Evolutionary conservation across 2,113 vertebrate genomes (phyloP).

Genomic region (Trogon surrucura): DNA sequence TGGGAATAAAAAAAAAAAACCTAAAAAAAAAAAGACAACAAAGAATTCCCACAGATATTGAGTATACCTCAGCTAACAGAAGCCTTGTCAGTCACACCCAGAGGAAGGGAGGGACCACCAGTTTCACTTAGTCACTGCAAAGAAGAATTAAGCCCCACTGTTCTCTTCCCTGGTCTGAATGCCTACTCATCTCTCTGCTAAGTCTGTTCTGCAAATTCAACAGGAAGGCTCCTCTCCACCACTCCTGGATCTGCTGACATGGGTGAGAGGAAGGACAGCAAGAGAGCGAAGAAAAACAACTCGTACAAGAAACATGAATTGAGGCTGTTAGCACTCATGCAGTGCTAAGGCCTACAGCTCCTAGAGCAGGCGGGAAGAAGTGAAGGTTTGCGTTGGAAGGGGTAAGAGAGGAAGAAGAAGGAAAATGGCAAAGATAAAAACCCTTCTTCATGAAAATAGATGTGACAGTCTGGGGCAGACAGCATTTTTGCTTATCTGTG

Average conservation of each 20-base stretch:
- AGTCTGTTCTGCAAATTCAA: not conserved
- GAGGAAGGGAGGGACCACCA: not conserved
- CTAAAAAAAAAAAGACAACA: not conserved
- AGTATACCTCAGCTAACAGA: not conserved
- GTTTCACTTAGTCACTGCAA: not conserved
- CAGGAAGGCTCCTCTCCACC: not conserved
- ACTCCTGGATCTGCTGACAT: not conserved
- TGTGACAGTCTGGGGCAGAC: not conserved
- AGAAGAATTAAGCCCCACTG: not conserved
- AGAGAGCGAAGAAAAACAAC: not conserved
- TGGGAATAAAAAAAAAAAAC: accelerated
- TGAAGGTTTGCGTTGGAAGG: not conserved
- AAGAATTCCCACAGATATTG: not conserved
- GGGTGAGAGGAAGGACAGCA: not conserved
- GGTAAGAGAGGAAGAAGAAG: not conserved
- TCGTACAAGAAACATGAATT: not conserved
- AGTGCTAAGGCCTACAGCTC: not conserved
- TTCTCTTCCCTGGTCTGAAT: not conserved
- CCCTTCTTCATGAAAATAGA: not conserved
- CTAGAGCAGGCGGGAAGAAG: not conserved
- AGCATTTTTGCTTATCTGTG: not conserved
- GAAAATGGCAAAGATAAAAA: not conserved
- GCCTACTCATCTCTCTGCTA: not conserved
- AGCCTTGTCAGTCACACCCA: not conserved
- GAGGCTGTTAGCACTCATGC: not conserved